A percentile compares a stretch with the other conserved stretches of the same genome.
These are phyloP conservation scores for Uloborus diversus DNA, from an alignment of 1,140 invertebrate species.

Conservation along the genomic window DNA sequence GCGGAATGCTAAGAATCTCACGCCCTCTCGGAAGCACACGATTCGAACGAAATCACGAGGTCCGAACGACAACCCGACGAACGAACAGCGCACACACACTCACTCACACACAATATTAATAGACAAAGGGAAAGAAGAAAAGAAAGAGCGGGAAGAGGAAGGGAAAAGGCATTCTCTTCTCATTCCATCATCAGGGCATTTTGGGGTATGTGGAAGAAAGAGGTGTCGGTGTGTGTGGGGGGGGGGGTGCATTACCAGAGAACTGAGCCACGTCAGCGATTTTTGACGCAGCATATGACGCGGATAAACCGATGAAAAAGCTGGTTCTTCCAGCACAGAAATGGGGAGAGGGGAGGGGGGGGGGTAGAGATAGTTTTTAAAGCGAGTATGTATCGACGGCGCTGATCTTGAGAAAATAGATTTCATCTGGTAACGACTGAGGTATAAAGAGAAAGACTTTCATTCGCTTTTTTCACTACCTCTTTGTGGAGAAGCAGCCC, in stretches of 20 bases:
- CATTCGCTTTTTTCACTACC: neutral
- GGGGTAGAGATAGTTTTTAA: neutral
- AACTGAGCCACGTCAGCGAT: neutral
- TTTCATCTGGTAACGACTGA: neutral
- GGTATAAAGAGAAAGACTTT: neutral
- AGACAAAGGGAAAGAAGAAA: no score
- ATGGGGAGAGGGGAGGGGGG: no score
- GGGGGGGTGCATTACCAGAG: neutral
- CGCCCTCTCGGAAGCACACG: no score
- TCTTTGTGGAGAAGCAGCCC: no score
- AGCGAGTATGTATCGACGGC: neutral
- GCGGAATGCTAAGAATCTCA: no score
- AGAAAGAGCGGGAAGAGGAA: no score
- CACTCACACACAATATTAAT: neutral
- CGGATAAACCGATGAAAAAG: neutral
- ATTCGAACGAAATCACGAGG: no score
- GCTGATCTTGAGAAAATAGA: neutral
- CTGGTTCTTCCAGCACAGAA: no score
- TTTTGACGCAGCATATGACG: neutral
- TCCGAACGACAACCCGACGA: no score
- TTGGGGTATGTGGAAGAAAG: neutral
- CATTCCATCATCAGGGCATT: neutral
- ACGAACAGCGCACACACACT: neutral
- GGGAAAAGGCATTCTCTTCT: no score
- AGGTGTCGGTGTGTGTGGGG: neutral